Base-by-base conservation (phyloP, 2,888 invertebrate genomes). In the Plebejus anna region DNA sequence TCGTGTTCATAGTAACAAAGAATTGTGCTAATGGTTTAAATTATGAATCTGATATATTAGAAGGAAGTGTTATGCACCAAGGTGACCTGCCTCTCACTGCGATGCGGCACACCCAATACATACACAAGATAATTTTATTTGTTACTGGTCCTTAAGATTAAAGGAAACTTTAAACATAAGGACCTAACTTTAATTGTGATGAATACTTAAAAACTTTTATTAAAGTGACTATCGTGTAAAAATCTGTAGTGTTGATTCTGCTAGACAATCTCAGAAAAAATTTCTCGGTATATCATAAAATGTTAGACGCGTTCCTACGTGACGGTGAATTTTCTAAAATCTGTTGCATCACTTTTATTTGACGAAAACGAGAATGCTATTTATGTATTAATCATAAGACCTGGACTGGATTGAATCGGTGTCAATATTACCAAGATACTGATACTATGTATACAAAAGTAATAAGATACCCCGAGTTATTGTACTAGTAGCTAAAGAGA, bases 51-150 rank as follows among this genome's bases (percentile, higher is more conserved):
- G 73, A 28, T 32, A 73, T 80, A 81, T 83, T 85, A 85, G 85
- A 83, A 85, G 86, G 86, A 86, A 86, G 86, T 85, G 83, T 80
- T 81, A 78, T 80, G 82, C 82, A 79, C 76, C 87, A 86, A 87
- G 87, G 87, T 83, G 84, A 84, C 83, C 85, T 79, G 79, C 84
- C 86, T 84, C 86, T 85, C 86, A 82, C 82, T 79, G 76, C 82
- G 82, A 82, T 81, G 83, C 80, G 82, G 80, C 82, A 81, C 84
- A 81, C 83, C 83, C 80, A 81, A 80, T 80, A 80, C 79, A 79
- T 76, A 77, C 71, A 80, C 80, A 79, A 78, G 79, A 81, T 81
- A 81, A 77, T 77, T 81, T 80, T 80, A 78, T 77, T 78, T 76
- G 28, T 61, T 61, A 28, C 4, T 61, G 1, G 9, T 32, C 66